Evolutionary conservation across 2,797 vertebrate species (phyloP), one percentile per base, ranked within the genome.

Genomic region (Cyprinodon diabolis): DNA sequence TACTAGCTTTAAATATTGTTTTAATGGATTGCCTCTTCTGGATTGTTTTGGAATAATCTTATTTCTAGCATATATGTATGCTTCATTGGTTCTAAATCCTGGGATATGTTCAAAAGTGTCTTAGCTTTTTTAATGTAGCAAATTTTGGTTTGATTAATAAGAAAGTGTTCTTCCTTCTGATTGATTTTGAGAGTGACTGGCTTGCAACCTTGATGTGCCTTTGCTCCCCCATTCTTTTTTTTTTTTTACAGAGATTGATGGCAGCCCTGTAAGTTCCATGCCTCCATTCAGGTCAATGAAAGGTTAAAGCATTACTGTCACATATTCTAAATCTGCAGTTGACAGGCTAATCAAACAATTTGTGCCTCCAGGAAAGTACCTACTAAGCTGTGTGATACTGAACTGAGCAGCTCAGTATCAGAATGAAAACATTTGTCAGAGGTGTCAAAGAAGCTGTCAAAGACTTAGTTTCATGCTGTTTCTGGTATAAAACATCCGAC

Each of bases 331-430:
- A 62, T 82, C 76, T 79, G 75, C 51, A 77, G 72, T 47, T 78
- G 79, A 75, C 75, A 66, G 69, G 55, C 70, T 74, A 65, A 87
- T 87, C 83, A 79, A 83, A 74, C 52, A 23, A 71, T 48, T 40
- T 68, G 75, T 65, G 73, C 79, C 76, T 70, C 8, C 0, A 75
- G 72, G 45, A 48, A 73, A 66, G 73, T 19, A 66, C 54, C 13
- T 54, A 72, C 60, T 0, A 67, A 81, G 66, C 17, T 40, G 30
- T 30, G 30, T 30, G 30, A 30, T 30, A 30, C 30, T 30, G 30
- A 30, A 30, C 30, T 30, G 2, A 43, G 47, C 23, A 52, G 40
- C 58, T 81, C 74, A 62, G 21, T 47, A 65, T 63, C 57, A 70
- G 35, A 63, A 43, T 47, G 9, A 8, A 54, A 68, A 9, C 25